Evolutionary conservation across 1,140 invertebrate species (phyloP).

Genomic region (Micrasema longulum): DNA sequence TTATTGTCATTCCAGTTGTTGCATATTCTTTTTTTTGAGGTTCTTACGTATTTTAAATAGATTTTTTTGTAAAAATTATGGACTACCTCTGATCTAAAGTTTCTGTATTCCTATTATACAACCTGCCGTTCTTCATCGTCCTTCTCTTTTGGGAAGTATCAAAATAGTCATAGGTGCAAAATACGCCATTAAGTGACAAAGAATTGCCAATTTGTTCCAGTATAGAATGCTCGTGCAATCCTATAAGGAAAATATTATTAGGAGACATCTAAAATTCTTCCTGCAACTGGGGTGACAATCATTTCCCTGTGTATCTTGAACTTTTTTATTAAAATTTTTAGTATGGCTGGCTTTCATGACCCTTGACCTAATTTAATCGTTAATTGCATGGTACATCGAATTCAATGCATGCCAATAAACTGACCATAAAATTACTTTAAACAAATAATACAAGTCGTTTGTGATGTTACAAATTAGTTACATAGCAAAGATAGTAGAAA

Average conservation of each 20-base stretch:
- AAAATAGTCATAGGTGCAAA: too few species aligned
- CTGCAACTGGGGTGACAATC: background rate
- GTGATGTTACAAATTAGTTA: background rate
- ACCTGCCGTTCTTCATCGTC: too few species aligned
- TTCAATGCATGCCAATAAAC: too few species aligned
- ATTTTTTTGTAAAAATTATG: too few species aligned
- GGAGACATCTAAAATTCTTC: background rate
- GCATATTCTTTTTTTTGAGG: too few species aligned
- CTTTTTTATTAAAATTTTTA: background rate
- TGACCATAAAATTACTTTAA: too few species aligned
- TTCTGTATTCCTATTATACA: too few species aligned
- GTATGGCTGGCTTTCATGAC: background rate
- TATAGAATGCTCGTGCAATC: constrained; percentile 9
- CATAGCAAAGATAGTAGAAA: background rate
- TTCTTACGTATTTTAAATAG: too few species aligned
- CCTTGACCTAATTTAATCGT: background rate
- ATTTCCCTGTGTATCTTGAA: too few species aligned
- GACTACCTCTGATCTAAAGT: too few species aligned
- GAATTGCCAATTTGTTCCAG: constrained; percentile 24
- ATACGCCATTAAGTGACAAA: background rate
- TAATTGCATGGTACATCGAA: background rate
- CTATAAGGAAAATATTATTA: constrained; percentile 25
- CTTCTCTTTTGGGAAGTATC: too few species aligned
- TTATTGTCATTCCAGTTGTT: too few species aligned
- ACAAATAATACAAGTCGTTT: background rate